Conservation (phyloP, 2,888 invertebrate species). For the Spodoptera littoralis region DNA sequence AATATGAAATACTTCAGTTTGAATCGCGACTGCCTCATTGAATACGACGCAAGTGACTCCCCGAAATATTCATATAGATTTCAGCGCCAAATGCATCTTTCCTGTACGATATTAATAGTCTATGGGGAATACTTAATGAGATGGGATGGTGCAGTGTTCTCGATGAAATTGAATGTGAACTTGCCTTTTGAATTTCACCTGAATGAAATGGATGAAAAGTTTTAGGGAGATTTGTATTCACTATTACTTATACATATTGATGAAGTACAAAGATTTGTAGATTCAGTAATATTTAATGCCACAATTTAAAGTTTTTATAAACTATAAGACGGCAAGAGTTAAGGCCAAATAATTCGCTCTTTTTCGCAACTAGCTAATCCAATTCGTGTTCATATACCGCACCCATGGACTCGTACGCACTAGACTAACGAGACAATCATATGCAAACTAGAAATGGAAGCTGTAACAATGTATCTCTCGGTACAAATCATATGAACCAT, state of each 20-base stretch:
- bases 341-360: too few species aligned
- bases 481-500: slow-evolving; percentile 13
- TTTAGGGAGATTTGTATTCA: too few species aligned
- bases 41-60: slow-evolving; percentile 71
- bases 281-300: too few species aligned
- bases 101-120: slow-evolving; percentile 54
- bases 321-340: too few species aligned
- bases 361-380: too few species aligned
- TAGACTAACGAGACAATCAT: not conserved
- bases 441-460: slow-evolving; percentile 2
- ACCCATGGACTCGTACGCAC: not conserved
- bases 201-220: too few species aligned
- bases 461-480: slow-evolving; percentile 9
- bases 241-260: too few species aligned
- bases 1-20: slow-evolving; percentile 85
- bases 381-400: too few species aligned
- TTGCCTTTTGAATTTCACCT: too few species aligned
- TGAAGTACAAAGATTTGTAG: too few species aligned
- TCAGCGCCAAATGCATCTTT: slow-evolving; percentile 60
- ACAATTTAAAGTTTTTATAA: too few species aligned
- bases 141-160: slow-evolving; percentile 14
- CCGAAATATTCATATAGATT: slow-evolving; percentile 80
- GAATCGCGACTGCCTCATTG: slow-evolving; percentile 81
- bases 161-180: slow-evolving; percentile 21
- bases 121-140: slow-evolving; percentile 45